Conservation (phyloP, 2,888 invertebrate genomes). For the Cylloceria caligata region DNA sequence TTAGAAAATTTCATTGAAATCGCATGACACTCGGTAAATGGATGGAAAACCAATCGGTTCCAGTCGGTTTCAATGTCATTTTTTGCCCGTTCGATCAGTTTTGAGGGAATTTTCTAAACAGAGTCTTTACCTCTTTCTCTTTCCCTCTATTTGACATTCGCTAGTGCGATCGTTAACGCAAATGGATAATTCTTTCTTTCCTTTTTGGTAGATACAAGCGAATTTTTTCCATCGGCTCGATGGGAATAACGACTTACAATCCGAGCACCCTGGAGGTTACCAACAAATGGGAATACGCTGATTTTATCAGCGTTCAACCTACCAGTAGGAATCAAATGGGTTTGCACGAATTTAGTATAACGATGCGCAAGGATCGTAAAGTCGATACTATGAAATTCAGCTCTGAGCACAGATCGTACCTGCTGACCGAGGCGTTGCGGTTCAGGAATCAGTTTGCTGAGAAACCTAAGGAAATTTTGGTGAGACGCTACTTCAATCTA, state of each 20-base stretch:
- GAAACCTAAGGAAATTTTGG: conserved; percentile 91
- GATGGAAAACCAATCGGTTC: too few species aligned
- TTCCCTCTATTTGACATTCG: not conserved
- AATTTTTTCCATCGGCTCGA: conserved; percentile 97
- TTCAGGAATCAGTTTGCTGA: conserved; percentile 92
- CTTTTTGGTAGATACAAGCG: conserved; percentile 93
- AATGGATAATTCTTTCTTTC: not conserved
- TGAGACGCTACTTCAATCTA: conserved; percentile 84
- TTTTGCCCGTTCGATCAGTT: too few species aligned
- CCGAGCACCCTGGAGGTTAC: conserved; percentile 95
- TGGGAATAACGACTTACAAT: conserved; percentile 98
- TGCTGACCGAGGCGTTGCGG: conserved; percentile 95
- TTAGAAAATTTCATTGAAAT: too few species aligned
- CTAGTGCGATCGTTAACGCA: too few species aligned
- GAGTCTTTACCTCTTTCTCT: not conserved
- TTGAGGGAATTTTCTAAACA: too few species aligned
- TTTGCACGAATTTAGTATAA: conserved; percentile 91
- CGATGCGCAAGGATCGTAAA: conserved; percentile 95
- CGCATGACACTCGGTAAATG: too few species aligned
- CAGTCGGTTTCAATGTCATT: too few species aligned
- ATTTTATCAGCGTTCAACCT: conserved; percentile 91
- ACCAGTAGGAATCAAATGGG: conserved; percentile 84
- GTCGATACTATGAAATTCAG: conserved; percentile 98
- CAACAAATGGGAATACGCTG: conserved; percentile 95
- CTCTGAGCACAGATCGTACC: conserved; percentile 96